A percentile compares a stretch with the other conserved stretches of the same genome.
These are phyloP conservation scores for Stenodera caucasica DNA, from an alignment of 2,888 invertebrate genomes.

Conservation along the genomic window DNA sequence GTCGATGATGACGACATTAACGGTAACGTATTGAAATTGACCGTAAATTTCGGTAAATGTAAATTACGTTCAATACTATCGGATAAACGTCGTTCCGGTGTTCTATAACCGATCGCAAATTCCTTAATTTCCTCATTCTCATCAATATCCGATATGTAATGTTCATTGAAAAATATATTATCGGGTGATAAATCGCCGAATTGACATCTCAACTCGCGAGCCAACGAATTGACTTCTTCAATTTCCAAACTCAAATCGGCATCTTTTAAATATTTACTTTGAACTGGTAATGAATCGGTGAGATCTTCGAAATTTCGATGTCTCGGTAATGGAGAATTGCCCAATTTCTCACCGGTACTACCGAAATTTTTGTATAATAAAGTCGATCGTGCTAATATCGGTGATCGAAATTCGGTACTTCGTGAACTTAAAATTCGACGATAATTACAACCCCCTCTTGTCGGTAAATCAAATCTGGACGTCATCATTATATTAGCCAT, in stretches of 20 bases:
- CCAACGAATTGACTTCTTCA: slow-evolving; percentile 49
- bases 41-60: slow-evolving; percentile 14
- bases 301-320: slow-evolving; percentile 43
- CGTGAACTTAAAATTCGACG: slow-evolving; percentile 48
- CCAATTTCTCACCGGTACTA: slow-evolving; percentile 24
- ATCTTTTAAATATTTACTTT: slow-evolving; percentile 48
- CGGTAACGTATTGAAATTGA: slow-evolving; percentile 28
- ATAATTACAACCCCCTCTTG: slow-evolving; percentile 47
- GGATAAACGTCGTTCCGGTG: slow-evolving; percentile 39
- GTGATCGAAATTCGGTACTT: slow-evolving; percentile 41
- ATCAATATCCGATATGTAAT: slow-evolving; percentile 55
- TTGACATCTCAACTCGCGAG: slow-evolving; percentile 42
- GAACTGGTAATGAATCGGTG: slow-evolving; percentile 26
- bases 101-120: slow-evolving; percentile 46
- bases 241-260: slow-evolving; percentile 49
- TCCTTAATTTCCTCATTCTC: slow-evolving; percentile 54
- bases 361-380: slow-evolving; percentile 22
- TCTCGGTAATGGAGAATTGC: slow-evolving; percentile 40
- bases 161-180: slow-evolving; percentile 49
- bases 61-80: slow-evolving; percentile 36
- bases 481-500: slow-evolving; percentile 54
- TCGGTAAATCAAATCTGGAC: slow-evolving; percentile 49
- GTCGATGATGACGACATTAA: slow-evolving; percentile 15
- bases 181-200: slow-evolving; percentile 37
- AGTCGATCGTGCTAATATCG: slow-evolving; percentile 35